Conservation (phyloP, 2,113 vertebrate species). For the Brachyhypopomus gauderio region DNA sequence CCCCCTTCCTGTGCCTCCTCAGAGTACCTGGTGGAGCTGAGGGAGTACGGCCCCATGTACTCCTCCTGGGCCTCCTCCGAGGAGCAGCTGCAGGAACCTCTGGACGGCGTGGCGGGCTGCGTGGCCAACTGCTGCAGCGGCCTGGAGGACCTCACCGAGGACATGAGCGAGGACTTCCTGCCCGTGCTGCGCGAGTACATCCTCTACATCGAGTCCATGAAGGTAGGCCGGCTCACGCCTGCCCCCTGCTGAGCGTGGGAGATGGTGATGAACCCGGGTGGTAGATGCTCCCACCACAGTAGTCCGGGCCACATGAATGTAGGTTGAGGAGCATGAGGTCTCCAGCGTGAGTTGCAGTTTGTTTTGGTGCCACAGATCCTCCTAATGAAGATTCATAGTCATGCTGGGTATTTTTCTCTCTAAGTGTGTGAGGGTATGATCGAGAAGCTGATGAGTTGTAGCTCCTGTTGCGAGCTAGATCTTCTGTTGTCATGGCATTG, state of each 20-base stretch:
- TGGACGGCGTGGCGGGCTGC: constrained; percentile 87
- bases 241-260: background rate
- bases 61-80: constrained; percentile 87
- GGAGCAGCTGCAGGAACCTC: constrained; percentile 82
- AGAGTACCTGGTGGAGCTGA: constrained; percentile 93
- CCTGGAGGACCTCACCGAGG: constrained; percentile 89
- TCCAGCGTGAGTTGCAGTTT: background rate
- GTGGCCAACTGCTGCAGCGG: constrained; percentile 83
- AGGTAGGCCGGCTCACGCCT: constrained; percentile 74
- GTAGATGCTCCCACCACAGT: no score
- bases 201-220: constrained; percentile 94
- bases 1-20: background rate
- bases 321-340: background rate
- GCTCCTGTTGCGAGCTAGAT: background rate
- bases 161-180: constrained; percentile 92
- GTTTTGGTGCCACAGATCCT: no score
- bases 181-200: constrained; percentile 94
- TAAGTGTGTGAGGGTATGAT: background rate
- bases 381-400: background rate
- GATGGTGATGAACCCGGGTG: no score
- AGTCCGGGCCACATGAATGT: no score
- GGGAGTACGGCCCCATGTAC: constrained; percentile 91
- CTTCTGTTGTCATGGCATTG: background rate
- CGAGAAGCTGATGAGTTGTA: background rate
- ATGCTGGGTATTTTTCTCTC: no score